A percentile compares a stretch with the other conserved stretches of the same genome.
Conservation (phyloP, 2,888 invertebrate genomes). For the Scotopteryx bipunctaria region DNA sequence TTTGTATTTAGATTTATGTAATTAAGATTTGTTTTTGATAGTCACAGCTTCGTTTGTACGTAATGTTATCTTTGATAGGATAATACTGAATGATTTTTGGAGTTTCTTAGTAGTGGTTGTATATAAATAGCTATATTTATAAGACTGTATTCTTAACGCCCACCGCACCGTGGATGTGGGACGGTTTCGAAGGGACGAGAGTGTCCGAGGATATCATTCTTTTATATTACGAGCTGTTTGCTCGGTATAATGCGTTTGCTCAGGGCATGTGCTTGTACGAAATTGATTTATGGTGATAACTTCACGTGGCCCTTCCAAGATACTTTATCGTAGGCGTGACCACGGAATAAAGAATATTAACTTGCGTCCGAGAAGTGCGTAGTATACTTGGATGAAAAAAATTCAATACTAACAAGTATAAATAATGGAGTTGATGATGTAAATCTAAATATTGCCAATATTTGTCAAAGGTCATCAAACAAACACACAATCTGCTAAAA, state of each 20-base stretch:
- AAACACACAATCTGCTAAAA: slow-evolving; percentile 30
- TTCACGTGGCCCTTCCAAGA: slow-evolving; percentile 38
- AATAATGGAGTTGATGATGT: too few relatives aligned
- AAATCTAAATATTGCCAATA: slow-evolving; percentile 8
- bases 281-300: slow-evolving; percentile 66
- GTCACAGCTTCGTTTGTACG: not conserved
- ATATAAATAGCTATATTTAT: not conserved
- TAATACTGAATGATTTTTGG: too few relatives aligned
- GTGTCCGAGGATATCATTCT: slow-evolving; percentile 52
- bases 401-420: not conserved
- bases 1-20: slow-evolving; percentile 11
- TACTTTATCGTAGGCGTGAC: slow-evolving; percentile 1
- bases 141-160: slow-evolving; percentile 28
- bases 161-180: slow-evolving; percentile 45
- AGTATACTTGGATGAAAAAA: too few relatives aligned
- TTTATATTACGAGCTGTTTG: slow-evolving; percentile 62
- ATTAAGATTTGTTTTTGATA: slow-evolving; percentile 1
- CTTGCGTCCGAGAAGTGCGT: too few relatives aligned
- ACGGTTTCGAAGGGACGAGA: slow-evolving; percentile 38
- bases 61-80: too few relatives aligned
- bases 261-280: slow-evolving; percentile 54
- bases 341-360: not conserved
- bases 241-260: slow-evolving; percentile 65
- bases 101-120: too few relatives aligned
- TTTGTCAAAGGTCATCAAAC: slow-evolving; percentile 28